Evolutionary conservation across 2,888 invertebrate genomes (phyloP), one percentile per base, ranked within the genome.

Genomic region (Hirtodrosophila duncani): DNA sequence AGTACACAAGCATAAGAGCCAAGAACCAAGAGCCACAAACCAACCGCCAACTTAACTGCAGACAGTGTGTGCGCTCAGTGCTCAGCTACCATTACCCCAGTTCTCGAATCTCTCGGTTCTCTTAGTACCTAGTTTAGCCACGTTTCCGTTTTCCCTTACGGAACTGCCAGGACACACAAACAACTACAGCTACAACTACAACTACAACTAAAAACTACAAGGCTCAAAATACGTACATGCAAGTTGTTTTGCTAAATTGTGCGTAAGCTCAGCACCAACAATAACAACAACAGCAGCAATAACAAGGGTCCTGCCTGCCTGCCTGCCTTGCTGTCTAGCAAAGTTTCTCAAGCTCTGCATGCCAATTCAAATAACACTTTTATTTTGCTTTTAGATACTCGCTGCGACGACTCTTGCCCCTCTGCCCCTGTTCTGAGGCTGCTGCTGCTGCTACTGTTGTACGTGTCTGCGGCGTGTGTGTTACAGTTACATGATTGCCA

Each of bases 211-310:
- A n/a, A n/a, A n/a, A n/a, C n/a, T n/a, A n/a, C n/a, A n/a, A n/a
- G 77, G 77, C 77, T 67, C 77, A 77, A 77, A n/a, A n/a, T n/a
- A n/a, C n/a, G n/a, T 71, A 60, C 72, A 71, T 72, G 78, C 72
- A 72, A 80, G 74, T 80, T 77, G 81, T 74, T 78, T 67, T 75
- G 75, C 81, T 78, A 75, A 75, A 81, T 75, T 81, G 75, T 75
- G 75, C 75, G 75, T 75, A 75, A 75, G 75, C 81, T 58, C 57
- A 49, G 53, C 53, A 64, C 57, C 48, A 46, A 20, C 29, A 43
- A 48, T 36, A 69, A 30, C 44, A 49, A 29, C 46, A 56, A 13
- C 49, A 49, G 38, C 36, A 39, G 34, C 49, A 45, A 30, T 45
- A 44, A 51, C 44, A 46, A 7, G 11, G 33, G 5, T 2, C 11